Evolutionary conservation across 2,113 vertebrate species (phyloP).

Genomic region (Muntiacus reevesi): DNA sequence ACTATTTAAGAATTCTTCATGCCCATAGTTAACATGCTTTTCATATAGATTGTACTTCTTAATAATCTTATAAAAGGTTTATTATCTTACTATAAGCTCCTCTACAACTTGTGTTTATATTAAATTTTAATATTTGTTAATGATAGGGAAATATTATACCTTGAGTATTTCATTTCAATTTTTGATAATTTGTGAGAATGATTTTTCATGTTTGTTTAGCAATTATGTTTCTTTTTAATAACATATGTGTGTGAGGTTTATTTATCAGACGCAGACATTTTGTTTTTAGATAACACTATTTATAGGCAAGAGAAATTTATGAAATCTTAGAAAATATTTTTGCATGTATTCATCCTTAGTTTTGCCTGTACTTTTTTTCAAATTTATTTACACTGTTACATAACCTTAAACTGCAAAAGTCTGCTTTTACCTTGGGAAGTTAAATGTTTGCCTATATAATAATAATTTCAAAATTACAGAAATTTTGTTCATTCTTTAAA

Average conservation of each 20-base stretch:
- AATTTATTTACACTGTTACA: neutral
- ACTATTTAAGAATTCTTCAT: neutral
- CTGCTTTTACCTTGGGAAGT: neutral
- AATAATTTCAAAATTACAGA: neutral
- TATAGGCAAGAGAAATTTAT: neutral
- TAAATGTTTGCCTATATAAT: neutral
- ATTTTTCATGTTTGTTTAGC: neutral
- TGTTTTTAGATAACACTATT: neutral
- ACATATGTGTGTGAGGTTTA: neutral
- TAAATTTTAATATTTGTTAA: neutral
- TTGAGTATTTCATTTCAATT: neutral
- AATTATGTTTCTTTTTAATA: neutral
- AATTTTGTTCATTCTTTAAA: neutral
- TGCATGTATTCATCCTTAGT: neutral
- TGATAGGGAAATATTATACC: neutral
- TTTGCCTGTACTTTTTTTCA: neutral
- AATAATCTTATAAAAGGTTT: neutral
- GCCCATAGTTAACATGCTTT: neutral
- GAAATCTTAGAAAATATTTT: neutral
- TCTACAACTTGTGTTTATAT: neutral
- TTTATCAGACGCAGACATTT: neutral
- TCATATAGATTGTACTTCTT: neutral
- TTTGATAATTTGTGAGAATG: neutral
- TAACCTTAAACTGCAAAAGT: neutral
- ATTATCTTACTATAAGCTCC: neutral